Percentiles rank a stretch among this genome's conserved stretches.
Conservation (phyloP, 2,888 invertebrate genomes). For the Orgyia antiqua region DNA sequence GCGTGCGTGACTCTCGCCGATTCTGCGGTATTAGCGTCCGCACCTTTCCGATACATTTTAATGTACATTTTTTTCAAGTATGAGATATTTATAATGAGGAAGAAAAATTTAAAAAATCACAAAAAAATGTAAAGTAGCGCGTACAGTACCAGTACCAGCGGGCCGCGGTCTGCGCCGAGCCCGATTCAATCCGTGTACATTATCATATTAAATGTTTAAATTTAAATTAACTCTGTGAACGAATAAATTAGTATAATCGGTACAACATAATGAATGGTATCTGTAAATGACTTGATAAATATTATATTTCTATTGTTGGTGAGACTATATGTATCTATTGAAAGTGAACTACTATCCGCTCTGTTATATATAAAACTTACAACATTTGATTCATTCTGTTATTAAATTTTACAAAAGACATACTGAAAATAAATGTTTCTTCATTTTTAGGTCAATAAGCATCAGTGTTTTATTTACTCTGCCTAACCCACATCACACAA, state of each 20-base stretch:
- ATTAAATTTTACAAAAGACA: slow-evolving; percentile 82
- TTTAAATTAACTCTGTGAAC: slow-evolving; percentile 68
- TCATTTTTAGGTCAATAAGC: slow-evolving; percentile 84
- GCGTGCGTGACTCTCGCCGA: slow-evolving; percentile 22
- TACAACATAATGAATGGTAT: slow-evolving; percentile 70
- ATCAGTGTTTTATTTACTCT: slow-evolving; percentile 72
- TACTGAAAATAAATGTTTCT: slow-evolving; percentile 85
- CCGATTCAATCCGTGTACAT: slow-evolving; percentile 48
- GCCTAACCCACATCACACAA: slow-evolving; percentile 15
- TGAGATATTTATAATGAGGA: slow-evolving; percentile 76
- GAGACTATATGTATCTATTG: slow-evolving; percentile 68
- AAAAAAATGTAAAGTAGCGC: slow-evolving; percentile 56
- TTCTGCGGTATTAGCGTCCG: slow-evolving; percentile 41
- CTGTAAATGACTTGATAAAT: slow-evolving; percentile 71
- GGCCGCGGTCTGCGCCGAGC: slow-evolving; percentile 32
- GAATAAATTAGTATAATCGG: slow-evolving; percentile 75
- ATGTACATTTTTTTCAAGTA: slow-evolving; percentile 76
- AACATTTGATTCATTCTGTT: slow-evolving; percentile 76
- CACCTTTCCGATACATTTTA: slow-evolving; percentile 67
- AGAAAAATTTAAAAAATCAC: slow-evolving; percentile 56
- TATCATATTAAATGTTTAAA: slow-evolving; percentile 65
- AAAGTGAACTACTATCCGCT: slow-evolving; percentile 57
- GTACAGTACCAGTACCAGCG: too few species aligned
- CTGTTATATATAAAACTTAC: slow-evolving; percentile 60
- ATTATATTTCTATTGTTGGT: slow-evolving; percentile 76